These are phyloP conservation scores for Glyptemys insculpta DNA, from an alignment of 2,797 vertebrate genomes.

Conservation along the genomic window DNA sequence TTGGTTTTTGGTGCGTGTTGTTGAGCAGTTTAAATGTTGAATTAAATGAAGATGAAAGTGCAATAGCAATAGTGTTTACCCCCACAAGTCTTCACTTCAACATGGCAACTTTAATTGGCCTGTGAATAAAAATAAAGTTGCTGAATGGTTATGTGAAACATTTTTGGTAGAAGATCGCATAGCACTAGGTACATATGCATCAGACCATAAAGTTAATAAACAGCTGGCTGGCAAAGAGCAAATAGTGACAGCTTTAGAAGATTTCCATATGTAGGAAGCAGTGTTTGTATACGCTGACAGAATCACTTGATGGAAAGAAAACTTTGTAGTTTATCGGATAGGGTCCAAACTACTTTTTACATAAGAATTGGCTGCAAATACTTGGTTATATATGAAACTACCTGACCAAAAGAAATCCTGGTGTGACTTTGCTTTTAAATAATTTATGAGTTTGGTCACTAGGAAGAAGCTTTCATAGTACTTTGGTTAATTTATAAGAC, in stretches of 20 bases:
- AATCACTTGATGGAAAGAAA: no score
- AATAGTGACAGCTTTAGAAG: fast-evolving
- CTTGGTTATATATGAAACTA: background rate
- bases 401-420: background rate
- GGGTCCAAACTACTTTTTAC: background rate
- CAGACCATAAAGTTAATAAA: background rate
- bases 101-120: fast-evolving
- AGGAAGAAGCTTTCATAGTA: background rate
- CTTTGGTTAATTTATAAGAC: background rate
- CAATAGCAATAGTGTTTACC: background rate
- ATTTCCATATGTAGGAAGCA: no score
- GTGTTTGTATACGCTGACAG: no score
- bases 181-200: fast-evolving
- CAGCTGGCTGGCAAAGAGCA: background rate
- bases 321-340: no score
- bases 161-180: background rate
- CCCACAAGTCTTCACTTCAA: background rate
- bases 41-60: background rate
- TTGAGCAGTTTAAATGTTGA: conserved; percentile 10
- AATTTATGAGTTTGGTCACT: background rate
- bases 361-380: background rate
- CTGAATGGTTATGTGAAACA: background rate
- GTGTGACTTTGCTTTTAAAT: background rate
- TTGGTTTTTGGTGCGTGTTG: background rate
- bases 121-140: background rate